Conservation (phyloP, 2,797 vertebrate genomes). For the Tinamus major region DNA sequence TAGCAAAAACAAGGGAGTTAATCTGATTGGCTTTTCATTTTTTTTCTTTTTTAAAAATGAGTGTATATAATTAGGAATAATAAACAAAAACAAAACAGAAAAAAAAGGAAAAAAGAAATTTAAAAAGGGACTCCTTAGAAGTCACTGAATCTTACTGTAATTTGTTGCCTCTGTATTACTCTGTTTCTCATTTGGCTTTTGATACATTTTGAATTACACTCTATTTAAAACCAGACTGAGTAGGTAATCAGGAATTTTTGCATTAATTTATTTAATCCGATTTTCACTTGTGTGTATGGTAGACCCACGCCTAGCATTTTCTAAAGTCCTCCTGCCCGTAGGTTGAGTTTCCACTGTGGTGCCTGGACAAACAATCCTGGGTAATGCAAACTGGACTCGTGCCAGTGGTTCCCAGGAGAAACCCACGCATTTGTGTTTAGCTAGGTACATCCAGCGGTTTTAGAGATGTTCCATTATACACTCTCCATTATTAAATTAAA, state of each 20-base stretch:
- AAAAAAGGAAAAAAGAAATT: not conserved
- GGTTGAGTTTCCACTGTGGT: not conserved
- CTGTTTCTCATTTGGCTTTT: not conserved
- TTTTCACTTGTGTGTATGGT: not conserved
- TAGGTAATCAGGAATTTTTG: not conserved
- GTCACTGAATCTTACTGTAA: not conserved
- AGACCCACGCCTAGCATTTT: rapidly evolving
- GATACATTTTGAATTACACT: not conserved
- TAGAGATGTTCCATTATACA: not conserved
- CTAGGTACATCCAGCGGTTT: not conserved
- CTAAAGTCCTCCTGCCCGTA: not conserved
- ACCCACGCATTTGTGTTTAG: not conserved
- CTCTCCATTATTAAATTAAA: not conserved
- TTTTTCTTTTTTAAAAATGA: not conserved
- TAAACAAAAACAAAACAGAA: not conserved
- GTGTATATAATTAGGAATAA: not conserved
- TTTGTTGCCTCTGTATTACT: not conserved
- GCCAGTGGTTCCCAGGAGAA: not conserved
- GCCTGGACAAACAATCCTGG: not conserved
- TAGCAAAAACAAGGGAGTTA: not conserved
- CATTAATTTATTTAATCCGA: not conserved
- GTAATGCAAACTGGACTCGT: not conserved
- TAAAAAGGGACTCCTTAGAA: not conserved
- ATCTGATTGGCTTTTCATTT: not conserved
- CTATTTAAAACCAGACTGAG: not conserved